These are phyloP conservation scores for Magallana nippona DNA, from an alignment of 2,888 invertebrate genomes.

Conservation along the genomic window DNA sequence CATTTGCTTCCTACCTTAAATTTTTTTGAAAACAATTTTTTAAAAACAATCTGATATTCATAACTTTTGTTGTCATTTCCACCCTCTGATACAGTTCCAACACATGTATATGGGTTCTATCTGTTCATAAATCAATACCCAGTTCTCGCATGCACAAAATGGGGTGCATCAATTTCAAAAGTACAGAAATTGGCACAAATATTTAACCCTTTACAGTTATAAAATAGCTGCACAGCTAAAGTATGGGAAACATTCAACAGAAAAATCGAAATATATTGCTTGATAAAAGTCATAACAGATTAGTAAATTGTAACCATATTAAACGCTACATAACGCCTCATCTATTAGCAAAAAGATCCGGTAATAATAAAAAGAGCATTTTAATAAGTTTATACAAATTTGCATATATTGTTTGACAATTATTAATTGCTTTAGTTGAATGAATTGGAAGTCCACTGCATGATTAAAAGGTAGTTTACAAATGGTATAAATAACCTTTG, in stretches of 20 bases:
- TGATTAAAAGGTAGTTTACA: slow-evolving; percentile 25
- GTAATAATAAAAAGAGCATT: slow-evolving; percentile 42
- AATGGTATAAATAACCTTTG: slow-evolving; percentile 18
- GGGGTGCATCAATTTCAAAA: slow-evolving; percentile 11
- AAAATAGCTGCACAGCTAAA: slow-evolving; percentile 47
- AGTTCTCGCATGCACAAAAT: slow-evolving; percentile 18
- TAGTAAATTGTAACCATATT: slow-evolving; percentile 29
- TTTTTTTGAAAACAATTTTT: not conserved
- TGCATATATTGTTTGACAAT: slow-evolving; percentile 46
- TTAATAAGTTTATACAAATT: slow-evolving; percentile 46
- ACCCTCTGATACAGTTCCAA: not conserved
- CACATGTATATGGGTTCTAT: not conserved
- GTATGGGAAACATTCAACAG: slow-evolving; percentile 41
- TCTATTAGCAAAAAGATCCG: slow-evolving; percentile 45
- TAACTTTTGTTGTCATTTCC: slow-evolving; percentile 53
- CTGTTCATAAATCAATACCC: slow-evolving; percentile 20
- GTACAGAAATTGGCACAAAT: slow-evolving; percentile 35
- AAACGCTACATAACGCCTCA: slow-evolving; percentile 45
- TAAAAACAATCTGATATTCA: slow-evolving; percentile 38
- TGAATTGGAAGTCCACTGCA: slow-evolving; percentile 46
- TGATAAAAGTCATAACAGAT: slow-evolving; percentile 46
- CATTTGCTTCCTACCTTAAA: slow-evolving; percentile 6
- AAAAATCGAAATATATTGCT: slow-evolving; percentile 48
- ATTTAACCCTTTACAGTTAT: slow-evolving; percentile 22
- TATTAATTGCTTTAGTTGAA: slow-evolving; percentile 48